Evolutionary conservation across 2,888 invertebrate species (phyloP).

Genomic region (Drosophila nr. perissopoda): DNA sequence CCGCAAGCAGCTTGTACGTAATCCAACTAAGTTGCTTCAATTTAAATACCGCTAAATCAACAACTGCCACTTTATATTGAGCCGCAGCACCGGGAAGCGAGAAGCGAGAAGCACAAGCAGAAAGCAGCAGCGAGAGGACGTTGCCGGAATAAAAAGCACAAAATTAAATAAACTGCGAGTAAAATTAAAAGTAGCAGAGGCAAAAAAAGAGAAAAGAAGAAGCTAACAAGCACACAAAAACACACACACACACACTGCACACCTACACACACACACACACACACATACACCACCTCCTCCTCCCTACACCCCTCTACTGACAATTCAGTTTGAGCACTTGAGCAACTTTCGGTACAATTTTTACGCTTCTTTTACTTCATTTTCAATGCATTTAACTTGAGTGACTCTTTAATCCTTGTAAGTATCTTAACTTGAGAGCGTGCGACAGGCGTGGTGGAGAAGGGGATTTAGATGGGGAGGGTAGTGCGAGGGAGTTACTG

Average conservation of each 20-base stretch:
- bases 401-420: conserved; percentile 84
- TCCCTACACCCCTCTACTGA: not conserved
- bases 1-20: conserved; percentile 65
- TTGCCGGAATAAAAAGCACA: conserved; percentile 71
- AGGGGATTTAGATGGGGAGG: not conserved
- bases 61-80: conserved; percentile 73
- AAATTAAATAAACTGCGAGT: conserved; percentile 83
- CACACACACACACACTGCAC: conserved; percentile 40
- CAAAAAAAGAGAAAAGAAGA: conserved; percentile 49
- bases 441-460: not conserved
- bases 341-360: conserved; percentile 69
- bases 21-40: conserved; percentile 78
- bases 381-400: conserved; percentile 84
- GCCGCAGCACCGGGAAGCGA: conserved; percentile 10
- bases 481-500: not conserved
- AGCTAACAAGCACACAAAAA: conserved; percentile 41
- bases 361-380: conserved; percentile 82
- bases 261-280: conserved; percentile 35
- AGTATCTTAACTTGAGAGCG: conserved; percentile 78
- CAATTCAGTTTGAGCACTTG: conserved; percentile 33
- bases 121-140: conserved; percentile 32
- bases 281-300: conserved; percentile 21
- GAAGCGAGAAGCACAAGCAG: conserved; percentile 23
- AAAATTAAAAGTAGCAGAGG: conserved; percentile 75
- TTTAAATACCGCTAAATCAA: conserved; percentile 80